Percentiles rank a stretch among this genome's conserved stretches.
Evolutionary conservation across 1,140 invertebrate genomes (phyloP).

Genomic region (Pachyrhynchus sulphureomaculatus): DNA sequence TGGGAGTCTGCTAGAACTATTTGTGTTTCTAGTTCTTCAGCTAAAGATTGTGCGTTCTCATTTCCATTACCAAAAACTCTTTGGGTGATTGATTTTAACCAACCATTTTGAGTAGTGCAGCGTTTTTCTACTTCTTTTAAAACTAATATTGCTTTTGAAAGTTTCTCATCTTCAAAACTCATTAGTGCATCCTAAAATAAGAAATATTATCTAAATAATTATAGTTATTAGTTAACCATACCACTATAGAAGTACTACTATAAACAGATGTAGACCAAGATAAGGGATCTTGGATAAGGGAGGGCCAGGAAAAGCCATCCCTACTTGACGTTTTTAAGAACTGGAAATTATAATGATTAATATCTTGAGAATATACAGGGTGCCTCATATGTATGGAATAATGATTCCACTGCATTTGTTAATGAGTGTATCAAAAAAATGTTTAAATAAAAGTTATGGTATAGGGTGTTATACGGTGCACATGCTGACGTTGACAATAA

Average conservation of each 20-base stretch:
- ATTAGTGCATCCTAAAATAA: constrained; percentile 69
- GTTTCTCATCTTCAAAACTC: constrained; percentile 71
- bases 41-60: constrained; percentile 41
- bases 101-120: constrained; percentile 60
- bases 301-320: no score
- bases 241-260: not conserved
- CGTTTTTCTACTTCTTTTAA: constrained; percentile 66
- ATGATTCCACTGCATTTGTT: no score
- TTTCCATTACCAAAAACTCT: constrained; percentile 54
- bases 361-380: no score
- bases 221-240: not conserved
- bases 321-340: no score
- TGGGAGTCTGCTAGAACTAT: constrained; percentile 70
- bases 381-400: no score
- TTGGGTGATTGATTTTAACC: constrained; percentile 59
- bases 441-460: no score
- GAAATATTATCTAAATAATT: no score
- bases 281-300: no score
- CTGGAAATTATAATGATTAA: no score
- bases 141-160: constrained; percentile 59
- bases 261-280: not conserved
- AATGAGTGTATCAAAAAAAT: no score
- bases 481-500: no score
- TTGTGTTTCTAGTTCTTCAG: constrained; percentile 62
- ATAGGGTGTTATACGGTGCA: no score